Evolutionary conservation across 2,797 vertebrate species (phyloP), one percentile per base, ranked within the genome.

Genomic region (Mallotus villosus): DNA sequence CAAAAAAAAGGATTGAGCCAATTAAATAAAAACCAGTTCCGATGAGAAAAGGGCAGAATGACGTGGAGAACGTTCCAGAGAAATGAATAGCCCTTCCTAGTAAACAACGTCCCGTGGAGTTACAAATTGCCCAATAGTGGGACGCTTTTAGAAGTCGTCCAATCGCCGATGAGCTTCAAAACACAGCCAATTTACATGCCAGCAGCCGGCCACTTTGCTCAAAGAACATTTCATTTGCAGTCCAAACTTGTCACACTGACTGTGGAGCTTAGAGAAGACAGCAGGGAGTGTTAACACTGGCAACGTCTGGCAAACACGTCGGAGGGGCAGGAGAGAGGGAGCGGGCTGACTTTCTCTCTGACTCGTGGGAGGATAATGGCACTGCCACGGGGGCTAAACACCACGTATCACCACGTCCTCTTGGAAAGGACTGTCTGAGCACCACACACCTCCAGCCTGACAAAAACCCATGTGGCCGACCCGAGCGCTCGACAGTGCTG

Each of bases 241-340:
- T 87, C 88, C 87, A 86, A 88, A 88, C 81, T 82, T 88, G 82
- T 77, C 83, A 85, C 32, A 72, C 65, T 68, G 67, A 78, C 85
- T 82, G 80, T 81, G 85, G 78, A 74, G 82, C 76, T 85, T 60
- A 63, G 78, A 67, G 75, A 85, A 83, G 84, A 80, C 86, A 81
- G 80, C 70, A 24, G 81, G 86, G 67, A 53, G 67, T 71, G 37
- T 74, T 25, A 74, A 74, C 67, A 78, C 75, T 75, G 80, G 82
- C 76, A 84, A 87, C 79, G 85, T 84, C 81, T 72, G 75, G 83
- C 73, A 86, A 85, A 84, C 85, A 85, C 79, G 85, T 78, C 70
- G 73, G 66, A 80, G 77, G 29, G 68, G 74, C 66, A 81, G 78
- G 82, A 80, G 83, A 46, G 21, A 51, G 25, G 1, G 24, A 29